Conservation (phyloP, 1,140 invertebrate genomes). For the Stratiolaelaps scimitus region DNA sequence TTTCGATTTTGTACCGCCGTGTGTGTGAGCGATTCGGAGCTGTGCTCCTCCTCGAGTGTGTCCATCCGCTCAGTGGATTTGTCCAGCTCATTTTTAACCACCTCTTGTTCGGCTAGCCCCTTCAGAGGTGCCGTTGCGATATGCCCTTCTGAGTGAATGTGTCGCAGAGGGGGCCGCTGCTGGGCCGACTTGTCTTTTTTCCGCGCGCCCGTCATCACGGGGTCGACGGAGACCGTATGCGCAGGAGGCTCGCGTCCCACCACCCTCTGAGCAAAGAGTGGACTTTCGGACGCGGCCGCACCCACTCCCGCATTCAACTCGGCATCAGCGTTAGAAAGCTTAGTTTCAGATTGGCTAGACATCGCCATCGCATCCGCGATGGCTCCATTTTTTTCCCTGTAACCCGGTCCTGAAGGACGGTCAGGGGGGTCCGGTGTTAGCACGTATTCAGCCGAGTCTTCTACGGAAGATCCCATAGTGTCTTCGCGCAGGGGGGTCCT, state of each 20-base stretch:
- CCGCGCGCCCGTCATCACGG: not conserved
- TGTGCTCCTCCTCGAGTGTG: slow-evolving; percentile 14
- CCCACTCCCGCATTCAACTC: not conserved
- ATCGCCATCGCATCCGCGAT: not conserved
- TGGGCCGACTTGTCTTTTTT: not conserved
- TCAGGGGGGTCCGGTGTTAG: not conserved
- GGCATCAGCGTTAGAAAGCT: not conserved
- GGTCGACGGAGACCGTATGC: slow-evolving; percentile 8
- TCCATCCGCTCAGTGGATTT: slow-evolving; percentile 15
- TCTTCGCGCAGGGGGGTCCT: slow-evolving; percentile 18
- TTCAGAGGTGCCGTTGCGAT: slow-evolving; percentile 15
- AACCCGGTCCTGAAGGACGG: not conserved
- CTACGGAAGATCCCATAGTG: slow-evolving; percentile 25
- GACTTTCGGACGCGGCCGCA: not conserved
- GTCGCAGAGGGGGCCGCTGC: slow-evolving; percentile 10
- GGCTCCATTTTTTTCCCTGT: too few species aligned
- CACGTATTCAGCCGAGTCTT: slow-evolving; percentile 28
- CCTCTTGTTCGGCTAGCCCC: slow-evolving; percentile 23
- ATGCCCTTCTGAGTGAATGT: slow-evolving; percentile 13
- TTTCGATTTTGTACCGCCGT: slow-evolving; percentile 10
- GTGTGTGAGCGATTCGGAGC: slow-evolving; percentile 17
- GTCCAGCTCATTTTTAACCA: slow-evolving; percentile 20
- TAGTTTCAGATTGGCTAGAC: slow-evolving; percentile 22
- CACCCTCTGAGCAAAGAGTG: too few species aligned
- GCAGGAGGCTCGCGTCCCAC: not conserved